phyloP scores from a whole-genome alignment of 1,140 invertebrate genomes.

The Bombus affinis region DNA sequence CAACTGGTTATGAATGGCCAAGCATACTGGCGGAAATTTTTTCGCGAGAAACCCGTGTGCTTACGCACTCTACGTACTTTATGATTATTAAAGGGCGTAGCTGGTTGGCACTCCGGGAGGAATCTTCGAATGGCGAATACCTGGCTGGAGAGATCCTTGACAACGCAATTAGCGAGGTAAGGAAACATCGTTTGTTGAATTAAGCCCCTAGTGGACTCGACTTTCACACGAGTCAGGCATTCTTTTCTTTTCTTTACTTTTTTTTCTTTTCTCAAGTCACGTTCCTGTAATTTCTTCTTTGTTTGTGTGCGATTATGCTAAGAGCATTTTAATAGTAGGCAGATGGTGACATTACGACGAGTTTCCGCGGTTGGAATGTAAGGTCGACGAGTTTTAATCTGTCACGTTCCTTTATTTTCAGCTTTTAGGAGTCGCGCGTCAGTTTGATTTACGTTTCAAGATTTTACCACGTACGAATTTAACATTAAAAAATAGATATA shows the following conservation, averaged over 20 bases:
- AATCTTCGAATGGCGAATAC: slow-evolving; percentile 23
- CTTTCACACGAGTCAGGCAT: background rate
- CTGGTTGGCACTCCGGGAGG: slow-evolving; percentile 48
- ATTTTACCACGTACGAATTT: too few relatives aligned
- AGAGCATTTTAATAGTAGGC: background rate
- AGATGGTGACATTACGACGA: too few relatives aligned
- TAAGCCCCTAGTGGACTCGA: background rate
- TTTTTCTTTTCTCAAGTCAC: background rate
- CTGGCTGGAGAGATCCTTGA: background rate
- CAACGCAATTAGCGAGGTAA: background rate
- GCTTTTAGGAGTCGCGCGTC: too few relatives aligned
- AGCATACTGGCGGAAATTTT: slow-evolving; percentile 69
- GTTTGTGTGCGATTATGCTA: background rate
- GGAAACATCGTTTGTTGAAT: slow-evolving; percentile 9
- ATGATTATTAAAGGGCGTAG: slow-evolving; percentile 76
- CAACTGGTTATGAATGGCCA: slow-evolving; percentile 76
- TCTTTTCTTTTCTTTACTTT: background rate
- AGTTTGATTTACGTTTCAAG: too few relatives aligned
- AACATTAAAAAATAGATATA: too few relatives aligned
- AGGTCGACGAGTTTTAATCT: too few relatives aligned
- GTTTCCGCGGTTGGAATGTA: too few relatives aligned
- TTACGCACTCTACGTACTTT: slow-evolving; percentile 65
- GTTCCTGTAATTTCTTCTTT: background rate
- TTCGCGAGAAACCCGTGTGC: slow-evolving; percentile 46
- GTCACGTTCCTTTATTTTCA: too few relatives aligned